Evolutionary conservation across 2,113 vertebrate species (phyloP).

Genomic region (Percina caprodes): DNA sequence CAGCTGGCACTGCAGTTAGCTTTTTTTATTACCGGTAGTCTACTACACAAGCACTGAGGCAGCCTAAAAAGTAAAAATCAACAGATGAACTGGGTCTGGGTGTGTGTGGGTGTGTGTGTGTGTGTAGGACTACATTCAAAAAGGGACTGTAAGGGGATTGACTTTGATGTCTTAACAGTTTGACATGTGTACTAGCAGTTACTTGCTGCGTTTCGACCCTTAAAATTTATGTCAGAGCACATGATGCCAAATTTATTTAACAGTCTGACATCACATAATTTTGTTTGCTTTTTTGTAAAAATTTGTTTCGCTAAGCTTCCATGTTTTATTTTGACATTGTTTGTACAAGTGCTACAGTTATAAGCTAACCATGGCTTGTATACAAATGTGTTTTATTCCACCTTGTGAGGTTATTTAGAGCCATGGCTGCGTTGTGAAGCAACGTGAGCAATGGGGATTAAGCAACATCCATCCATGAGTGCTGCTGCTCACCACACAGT

Average conservation of each 20-base stretch:
- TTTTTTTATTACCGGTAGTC: slow-evolving; percentile 35
- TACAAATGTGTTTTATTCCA: background rate
- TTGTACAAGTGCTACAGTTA: background rate
- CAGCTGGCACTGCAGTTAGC: slow-evolving; percentile 26
- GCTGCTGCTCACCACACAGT: slow-evolving; percentile 92
- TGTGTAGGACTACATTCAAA: no score
- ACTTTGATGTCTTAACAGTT: slow-evolving; percentile 22
- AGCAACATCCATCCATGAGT: slow-evolving; percentile 15
- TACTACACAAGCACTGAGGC: slow-evolving; percentile 9
- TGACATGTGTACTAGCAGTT: background rate
- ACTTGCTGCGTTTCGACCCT: background rate
- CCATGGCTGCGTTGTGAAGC: background rate
- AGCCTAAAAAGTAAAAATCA: background rate
- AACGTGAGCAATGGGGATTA: slow-evolving; percentile 12
- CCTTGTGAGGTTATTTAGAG: slow-evolving; percentile 4
- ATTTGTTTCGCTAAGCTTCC: slow-evolving; percentile 6
- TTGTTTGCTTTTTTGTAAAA: slow-evolving; percentile 1
- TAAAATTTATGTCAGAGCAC: slow-evolving; percentile 23
- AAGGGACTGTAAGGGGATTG: no score
- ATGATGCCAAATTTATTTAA: slow-evolving; percentile 18
- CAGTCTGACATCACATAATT: slow-evolving; percentile 36
- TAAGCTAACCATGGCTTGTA: background rate
- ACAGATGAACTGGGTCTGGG: background rate
- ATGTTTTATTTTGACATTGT: background rate
- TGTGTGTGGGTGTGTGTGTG: no score